A percentile compares a stretch with the other conserved stretches of the same genome.
phyloP scores from a whole-genome alignment of 2,113 vertebrate genomes.

The Pterocles burchelli region DNA sequence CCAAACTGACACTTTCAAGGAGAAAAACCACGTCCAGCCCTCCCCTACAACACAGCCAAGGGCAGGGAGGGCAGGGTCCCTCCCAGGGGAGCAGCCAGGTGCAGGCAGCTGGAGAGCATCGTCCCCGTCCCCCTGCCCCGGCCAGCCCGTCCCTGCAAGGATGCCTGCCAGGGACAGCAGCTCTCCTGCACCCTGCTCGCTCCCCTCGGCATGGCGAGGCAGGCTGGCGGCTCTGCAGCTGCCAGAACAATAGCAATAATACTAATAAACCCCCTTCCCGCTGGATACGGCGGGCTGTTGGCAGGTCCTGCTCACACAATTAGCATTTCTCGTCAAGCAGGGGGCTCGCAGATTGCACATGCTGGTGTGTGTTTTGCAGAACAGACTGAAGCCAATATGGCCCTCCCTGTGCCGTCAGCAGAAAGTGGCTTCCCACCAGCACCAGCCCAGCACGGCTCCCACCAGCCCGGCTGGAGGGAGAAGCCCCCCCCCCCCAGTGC shows the following conservation, averaged over 20 bases:
- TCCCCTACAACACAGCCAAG: background rate
- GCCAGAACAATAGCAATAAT: conserved; percentile 47
- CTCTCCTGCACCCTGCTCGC: background rate
- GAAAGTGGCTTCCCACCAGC: background rate
- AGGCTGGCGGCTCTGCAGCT: conserved; percentile 28
- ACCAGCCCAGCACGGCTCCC: background rate
- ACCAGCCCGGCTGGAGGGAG: background rate
- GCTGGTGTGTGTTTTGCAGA: conserved; percentile 52
- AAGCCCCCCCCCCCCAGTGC: rapidly evolving
- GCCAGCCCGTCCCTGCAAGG: background rate
- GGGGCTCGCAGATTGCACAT: conserved; percentile 55
- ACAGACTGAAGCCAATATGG: conserved; percentile 66
- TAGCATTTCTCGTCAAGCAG: conserved; percentile 57
- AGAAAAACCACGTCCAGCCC: background rate
- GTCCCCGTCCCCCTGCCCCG: rapidly evolving
- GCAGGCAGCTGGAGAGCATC: background rate
- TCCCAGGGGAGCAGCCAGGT: rapidly evolving
- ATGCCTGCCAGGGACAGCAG: background rate
- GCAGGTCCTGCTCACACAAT: conserved; percentile 60
- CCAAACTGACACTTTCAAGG: background rate
- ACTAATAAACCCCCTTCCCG: background rate
- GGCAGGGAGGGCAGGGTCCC: background rate
- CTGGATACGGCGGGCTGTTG: conserved; percentile 32
- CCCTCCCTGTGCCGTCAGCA: conserved; percentile 33
- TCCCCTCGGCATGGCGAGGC: background rate